Percentiles rank a stretch among this genome's conserved stretches.
Evolutionary conservation across 2,113 vertebrate species (phyloP).

Genomic region (Tursiops truncatus): DNA sequence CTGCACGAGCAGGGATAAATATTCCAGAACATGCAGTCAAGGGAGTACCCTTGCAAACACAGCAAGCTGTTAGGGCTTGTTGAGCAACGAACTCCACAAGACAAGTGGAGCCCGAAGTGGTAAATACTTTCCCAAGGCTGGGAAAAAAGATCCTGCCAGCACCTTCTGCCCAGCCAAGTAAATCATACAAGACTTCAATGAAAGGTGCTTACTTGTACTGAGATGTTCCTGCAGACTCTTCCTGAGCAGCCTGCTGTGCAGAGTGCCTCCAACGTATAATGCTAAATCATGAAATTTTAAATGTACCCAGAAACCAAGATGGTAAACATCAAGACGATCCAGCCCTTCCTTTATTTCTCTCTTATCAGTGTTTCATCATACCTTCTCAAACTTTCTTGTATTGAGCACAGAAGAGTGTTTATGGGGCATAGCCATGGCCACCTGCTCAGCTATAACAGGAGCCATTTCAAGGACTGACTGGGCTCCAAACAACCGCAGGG

Average conservation of each 20-base stretch:
- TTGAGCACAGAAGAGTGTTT: background rate
- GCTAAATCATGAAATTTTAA: background rate
- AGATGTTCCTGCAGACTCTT: accelerated
- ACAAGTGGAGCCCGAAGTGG: background rate
- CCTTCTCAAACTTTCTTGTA: background rate
- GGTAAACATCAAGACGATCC: background rate
- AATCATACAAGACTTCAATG: background rate
- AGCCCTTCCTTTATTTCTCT: background rate
- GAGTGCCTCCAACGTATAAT: accelerated
- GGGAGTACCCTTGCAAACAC: background rate
- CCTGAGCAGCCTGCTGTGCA: background rate
- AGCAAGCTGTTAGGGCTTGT: background rate
- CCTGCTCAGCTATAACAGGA: background rate
- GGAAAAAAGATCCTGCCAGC: background rate
- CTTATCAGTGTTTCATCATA: too few relatives aligned
- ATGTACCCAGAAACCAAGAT: background rate
- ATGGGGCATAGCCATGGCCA: accelerated
- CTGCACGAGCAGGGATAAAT: background rate
- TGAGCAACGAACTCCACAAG: background rate
- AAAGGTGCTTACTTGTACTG: accelerated
- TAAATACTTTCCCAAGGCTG: background rate
- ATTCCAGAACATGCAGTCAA: background rate
- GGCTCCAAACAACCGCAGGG: too few relatives aligned
- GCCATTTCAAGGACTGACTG: background rate
- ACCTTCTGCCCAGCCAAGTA: background rate